Evolutionary conservation across 2,797 vertebrate species (phyloP).

Genomic region (Erethizon dorsatum): DNA sequence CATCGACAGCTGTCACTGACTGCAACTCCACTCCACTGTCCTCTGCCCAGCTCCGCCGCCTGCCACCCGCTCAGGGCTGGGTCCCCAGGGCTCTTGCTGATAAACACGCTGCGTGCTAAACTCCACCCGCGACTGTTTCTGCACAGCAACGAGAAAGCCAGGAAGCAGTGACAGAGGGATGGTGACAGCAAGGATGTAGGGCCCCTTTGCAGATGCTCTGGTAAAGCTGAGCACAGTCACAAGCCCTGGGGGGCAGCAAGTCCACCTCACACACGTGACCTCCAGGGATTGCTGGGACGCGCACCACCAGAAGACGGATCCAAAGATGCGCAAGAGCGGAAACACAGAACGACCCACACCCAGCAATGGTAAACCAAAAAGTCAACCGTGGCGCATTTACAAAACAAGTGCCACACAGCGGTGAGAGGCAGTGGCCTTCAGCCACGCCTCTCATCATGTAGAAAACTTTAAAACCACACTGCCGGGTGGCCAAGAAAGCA

Average conservation of each 20-base stretch:
- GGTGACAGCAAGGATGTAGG: not conserved
- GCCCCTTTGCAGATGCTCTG: no score
- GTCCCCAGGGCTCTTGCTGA: not conserved
- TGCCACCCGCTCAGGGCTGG: no score
- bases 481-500: not conserved
- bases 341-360: not conserved
- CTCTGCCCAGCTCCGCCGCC: no score
- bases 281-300: not conserved
- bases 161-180: no score
- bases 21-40: not conserved
- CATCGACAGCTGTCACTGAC: not conserved
- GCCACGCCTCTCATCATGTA: rapidly evolving
- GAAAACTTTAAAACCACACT: not conserved
- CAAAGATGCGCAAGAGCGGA: not conserved
- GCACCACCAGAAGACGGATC: not conserved
- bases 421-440: not conserved
- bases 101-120: not conserved
- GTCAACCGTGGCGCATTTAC: no score
- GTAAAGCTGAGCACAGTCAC: no score
- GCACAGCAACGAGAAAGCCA: not conserved
- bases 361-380: rapidly evolving
- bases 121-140: not conserved
- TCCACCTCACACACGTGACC: not conserved
- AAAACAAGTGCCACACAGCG: rapidly evolving
- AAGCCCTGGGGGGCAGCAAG: not conserved